Evolutionary conservation across 2,797 vertebrate species (phyloP).

Genomic region (Cynopterus sphinx): DNA sequence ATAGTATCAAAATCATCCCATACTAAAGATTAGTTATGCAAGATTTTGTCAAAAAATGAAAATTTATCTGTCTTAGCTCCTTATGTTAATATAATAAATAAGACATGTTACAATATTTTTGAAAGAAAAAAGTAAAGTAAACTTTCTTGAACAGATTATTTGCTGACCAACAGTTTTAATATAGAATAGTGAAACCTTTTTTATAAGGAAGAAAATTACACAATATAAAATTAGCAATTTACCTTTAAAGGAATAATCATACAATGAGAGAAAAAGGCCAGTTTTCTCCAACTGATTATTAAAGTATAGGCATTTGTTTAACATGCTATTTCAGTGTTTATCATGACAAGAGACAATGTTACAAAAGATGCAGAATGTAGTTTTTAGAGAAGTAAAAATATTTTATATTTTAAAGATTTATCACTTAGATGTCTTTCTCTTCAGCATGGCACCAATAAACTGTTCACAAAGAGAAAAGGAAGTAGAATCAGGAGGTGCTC

Average conservation of each 20-base stretch:
- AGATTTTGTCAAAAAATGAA: constrained; percentile 83
- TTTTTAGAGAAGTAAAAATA: constrained; percentile 82
- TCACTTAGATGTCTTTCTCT: constrained; percentile 65
- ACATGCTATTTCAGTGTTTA: constrained; percentile 88
- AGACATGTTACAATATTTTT: constrained; percentile 81
- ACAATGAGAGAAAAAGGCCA: constrained; percentile 76
- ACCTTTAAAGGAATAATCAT: constrained; percentile 81
- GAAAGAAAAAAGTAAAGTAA: constrained; percentile 81
- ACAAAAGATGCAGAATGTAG: constrained; percentile 82
- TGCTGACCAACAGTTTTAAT: constrained; percentile 85
- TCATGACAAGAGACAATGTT: constrained; percentile 82
- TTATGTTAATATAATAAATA: constrained; percentile 85
- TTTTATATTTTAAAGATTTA: constrained; percentile 81
- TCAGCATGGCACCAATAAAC: constrained; percentile 77
- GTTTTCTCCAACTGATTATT: constrained; percentile 79
- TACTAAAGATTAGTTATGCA: constrained; percentile 83
- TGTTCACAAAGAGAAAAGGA: constrained; percentile 66
- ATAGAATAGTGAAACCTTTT: constrained; percentile 85
- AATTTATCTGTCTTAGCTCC: constrained; percentile 79
- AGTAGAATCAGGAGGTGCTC: constrained; percentile 68
- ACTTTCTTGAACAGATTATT: constrained; percentile 81
- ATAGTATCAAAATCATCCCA: constrained; percentile 88
- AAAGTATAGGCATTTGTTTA: constrained; percentile 83
- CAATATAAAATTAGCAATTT: constrained; percentile 87
- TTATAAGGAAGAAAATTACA: constrained; percentile 85